Base-by-base conservation (phyloP, 1,140 invertebrate genomes). In the Leptopilina boulardi region DNA sequence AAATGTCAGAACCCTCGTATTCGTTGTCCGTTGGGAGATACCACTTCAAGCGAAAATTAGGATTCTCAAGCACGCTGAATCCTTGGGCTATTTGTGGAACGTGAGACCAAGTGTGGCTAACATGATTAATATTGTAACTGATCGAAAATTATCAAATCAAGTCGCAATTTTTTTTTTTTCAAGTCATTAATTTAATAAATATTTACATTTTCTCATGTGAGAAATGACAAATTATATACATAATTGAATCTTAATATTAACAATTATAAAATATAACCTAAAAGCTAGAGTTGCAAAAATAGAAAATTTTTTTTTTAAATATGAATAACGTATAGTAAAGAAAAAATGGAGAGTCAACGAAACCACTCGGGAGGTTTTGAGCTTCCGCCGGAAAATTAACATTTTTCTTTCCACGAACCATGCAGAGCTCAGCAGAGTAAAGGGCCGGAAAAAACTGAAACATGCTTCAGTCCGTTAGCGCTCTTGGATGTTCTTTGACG, bases 1-100 rank as follows among this genome's bases (percentile, higher is more conserved):
- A 87, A 88, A 86, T 82, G 80, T 87, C 84, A 82, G 59, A 73
- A 78, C 72, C 75, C 47, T 54, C 56, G 71, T 73, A 70, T 77
- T 78, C 74, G 26, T 77, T 44, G 54, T 76, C 81, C 76, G 30
- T 38, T 26, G 79, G 77, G 76, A 80, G 77, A 77, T 59, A 72
- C 76, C 73, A 76, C 77, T 77, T 79, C 74, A 71, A 76, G 56
- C 71, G 54, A 47, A 77, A 73, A 83, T 83, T 77, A 83, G 75
- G 76, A 71, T 70, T 76, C 66, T 74, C 71, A 73, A 44, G 42
- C 75, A 41, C 44, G 44, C 56, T 72, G 80, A 73, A 70, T 76
- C 59, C 54, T 70, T 34, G 59, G 13, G 23, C 13, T 30, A 66
- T 66, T n/a, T 34, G 26, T 34, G 26, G 59, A 66, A 66, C 23